Percentiles rank a stretch among this genome's conserved stretches.
These are phyloP conservation scores for Orycteropus afer DNA, from an alignment of 2,113 vertebrate species.

Conservation along the genomic window DNA sequence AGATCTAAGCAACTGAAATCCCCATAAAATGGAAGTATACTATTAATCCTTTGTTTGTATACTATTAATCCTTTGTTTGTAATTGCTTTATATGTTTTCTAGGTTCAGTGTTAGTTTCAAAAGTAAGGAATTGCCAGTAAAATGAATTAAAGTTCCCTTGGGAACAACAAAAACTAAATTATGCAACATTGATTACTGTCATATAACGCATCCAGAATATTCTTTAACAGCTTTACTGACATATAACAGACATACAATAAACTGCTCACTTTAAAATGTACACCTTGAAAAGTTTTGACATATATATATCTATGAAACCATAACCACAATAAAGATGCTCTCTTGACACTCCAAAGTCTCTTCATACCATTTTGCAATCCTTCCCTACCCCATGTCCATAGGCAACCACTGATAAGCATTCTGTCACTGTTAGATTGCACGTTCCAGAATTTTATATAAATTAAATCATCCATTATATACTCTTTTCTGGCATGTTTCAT, in stretches of 20 bases:
- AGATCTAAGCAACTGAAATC: too few species aligned
- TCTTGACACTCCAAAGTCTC: not conserved
- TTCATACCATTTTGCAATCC: not conserved
- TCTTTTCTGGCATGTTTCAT: not conserved
- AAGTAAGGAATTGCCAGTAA: not conserved
- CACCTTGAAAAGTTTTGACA: not conserved
- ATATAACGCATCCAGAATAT: not conserved
- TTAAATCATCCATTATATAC: too few species aligned
- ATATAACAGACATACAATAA: rapidly evolving
- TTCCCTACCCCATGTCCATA: not conserved
- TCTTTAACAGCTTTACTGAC: not conserved
- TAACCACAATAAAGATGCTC: not conserved
- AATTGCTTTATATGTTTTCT: not conserved
- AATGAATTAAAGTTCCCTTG: not conserved
- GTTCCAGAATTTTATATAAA: not conserved
- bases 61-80: not conserved
- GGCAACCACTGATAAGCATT: not conserved
- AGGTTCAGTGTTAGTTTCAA: not conserved
- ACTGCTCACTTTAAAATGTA: not conserved
- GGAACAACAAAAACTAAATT: not conserved
- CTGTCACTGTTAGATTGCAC: not conserved
- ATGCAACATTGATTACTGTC: too few species aligned
- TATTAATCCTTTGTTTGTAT: not conserved
- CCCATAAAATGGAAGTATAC: not conserved
- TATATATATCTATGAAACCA: not conserved